Conservation (phyloP, 2,888 invertebrate genomes). For the Panopea generosa region DNA sequence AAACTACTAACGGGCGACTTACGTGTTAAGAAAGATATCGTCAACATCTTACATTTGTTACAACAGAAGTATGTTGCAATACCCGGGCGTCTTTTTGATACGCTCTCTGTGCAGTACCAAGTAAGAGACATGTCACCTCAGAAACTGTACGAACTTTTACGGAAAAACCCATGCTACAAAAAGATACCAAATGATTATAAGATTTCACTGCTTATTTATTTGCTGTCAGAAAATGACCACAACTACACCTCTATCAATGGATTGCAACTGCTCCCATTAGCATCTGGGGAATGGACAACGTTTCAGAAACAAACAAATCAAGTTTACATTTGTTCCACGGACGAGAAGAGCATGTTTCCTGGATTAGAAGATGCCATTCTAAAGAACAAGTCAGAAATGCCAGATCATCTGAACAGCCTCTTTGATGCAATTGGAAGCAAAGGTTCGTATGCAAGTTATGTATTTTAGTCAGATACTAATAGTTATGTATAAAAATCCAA, state of each 20-base stretch:
- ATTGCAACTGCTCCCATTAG: constrained; percentile 70
- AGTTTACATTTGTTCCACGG: constrained; percentile 8
- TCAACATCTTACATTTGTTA: constrained; percentile 6
- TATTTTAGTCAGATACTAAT: no score
- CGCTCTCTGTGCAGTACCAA: neutral
- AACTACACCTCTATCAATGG: constrained; percentile 48
- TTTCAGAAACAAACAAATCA: constrained; percentile 10
- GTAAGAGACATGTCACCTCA: no score
- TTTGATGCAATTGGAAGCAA: no score
- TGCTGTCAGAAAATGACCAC: constrained; percentile 7
- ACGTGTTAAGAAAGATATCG: constrained; percentile 9
- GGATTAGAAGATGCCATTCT: constrained; percentile 12
- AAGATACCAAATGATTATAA: constrained; percentile 8
- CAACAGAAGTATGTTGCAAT: constrained; percentile 24
- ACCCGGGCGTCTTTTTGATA: constrained; percentile 13
- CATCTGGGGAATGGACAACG: constrained; percentile 60
- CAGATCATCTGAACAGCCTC: no score
- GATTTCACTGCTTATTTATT: constrained; percentile 20
- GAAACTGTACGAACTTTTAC: no score
- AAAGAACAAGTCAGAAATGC: neutral
- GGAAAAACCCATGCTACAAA: no score
- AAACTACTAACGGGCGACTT: neutral
- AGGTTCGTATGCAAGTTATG: no score
- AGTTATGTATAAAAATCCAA: no score
- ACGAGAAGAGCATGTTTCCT: constrained; percentile 21